Evolutionary conservation across 53 echinoderm and acorn worm species (phyloP), one percentile per base, ranked within the genome.

Genomic region (Zoroaster sp.): DNA sequence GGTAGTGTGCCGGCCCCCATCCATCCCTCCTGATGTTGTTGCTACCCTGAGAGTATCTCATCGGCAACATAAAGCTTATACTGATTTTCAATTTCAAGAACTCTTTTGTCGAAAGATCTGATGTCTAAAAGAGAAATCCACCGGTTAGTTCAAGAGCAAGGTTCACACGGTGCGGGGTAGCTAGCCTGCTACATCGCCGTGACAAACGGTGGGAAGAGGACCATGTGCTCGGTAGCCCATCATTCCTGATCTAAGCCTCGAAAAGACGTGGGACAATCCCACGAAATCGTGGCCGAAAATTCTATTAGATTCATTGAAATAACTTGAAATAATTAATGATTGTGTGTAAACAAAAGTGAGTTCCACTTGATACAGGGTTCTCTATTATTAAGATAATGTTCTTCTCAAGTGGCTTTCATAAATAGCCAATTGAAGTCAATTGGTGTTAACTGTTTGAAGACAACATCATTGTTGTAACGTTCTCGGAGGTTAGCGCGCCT

Each of bases 61-160:
- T n/a, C n/a, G n/a, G n/a, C n/a, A n/a, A n/a, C n/a, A n/a, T n/a
- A n/a, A n/a, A 12, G 33, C 35, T 35, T 17, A 20, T 31, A 28
- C 10, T 8, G 3, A 9, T 66, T 9, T 33, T 28, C 59, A 67
- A 3, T 69, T 69, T 69, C 1, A 32, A 35, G 69, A 35, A 34
- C 69, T 25, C 69, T 12, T 34, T 69, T 69, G 69, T 10, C 6
- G 12, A 46, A n/a, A n/a, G n/a, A n/a, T n/a, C n/a, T 46, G 7
- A 46, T 8, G 12, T 46, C 46, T 8, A 8, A 46, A 46, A 46
- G 12, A 8, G 46, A 46, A 12, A 54, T 23, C 21, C 21, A 78
- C 78, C 39, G 63, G 79, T n/a, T 6, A 59, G 55, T 79, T 79
- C 79, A 63, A 79, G 79, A 21, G 55, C 54, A 25, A 1, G 74